Conservation (phyloP, 1,140 invertebrate genomes). For the Venustaconcha ellipsiformis region DNA sequence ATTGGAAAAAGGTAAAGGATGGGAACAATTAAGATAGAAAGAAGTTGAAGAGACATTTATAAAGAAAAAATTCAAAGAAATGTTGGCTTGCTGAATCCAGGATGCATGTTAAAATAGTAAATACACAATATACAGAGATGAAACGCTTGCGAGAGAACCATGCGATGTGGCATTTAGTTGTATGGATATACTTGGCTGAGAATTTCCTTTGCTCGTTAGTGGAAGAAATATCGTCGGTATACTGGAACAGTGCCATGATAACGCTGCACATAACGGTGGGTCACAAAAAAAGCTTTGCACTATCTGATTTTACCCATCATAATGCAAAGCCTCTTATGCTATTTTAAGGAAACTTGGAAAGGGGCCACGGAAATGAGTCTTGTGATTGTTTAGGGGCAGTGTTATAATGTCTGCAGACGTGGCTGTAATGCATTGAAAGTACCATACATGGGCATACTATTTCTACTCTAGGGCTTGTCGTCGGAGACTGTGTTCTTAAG, state of each 20-base stretch:
- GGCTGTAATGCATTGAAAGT: conserved; percentile 28
- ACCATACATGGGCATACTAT: conserved; percentile 8
- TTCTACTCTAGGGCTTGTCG: no score
- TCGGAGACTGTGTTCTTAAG: no score
- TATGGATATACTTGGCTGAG: conserved; percentile 46
- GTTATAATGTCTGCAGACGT: conserved; percentile 29
- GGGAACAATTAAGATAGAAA: conserved; percentile 13
- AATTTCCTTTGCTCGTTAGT: conserved; percentile 31
- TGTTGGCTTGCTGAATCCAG: conserved; percentile 21
- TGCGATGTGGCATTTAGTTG: conserved; percentile 12
- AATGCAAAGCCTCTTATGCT: conserved; percentile 21
- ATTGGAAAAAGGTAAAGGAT: conserved; percentile 15
- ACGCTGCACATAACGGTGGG: conserved; percentile 29
- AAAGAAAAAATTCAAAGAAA: conserved; percentile 13
- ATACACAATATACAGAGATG: conserved; percentile 21
- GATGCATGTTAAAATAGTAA: conserved; percentile 19
- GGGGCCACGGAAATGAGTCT: conserved; percentile 28
- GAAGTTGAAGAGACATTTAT: not conserved
- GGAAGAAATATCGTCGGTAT: conserved; percentile 39
- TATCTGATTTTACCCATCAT: conserved; percentile 26
- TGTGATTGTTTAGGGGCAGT: conserved; percentile 33
- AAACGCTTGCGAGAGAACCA: conserved; percentile 22
- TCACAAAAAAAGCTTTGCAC: conserved; percentile 27
- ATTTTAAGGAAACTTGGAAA: conserved; percentile 35
- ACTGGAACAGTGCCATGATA: conserved; percentile 18